These are phyloP conservation scores for Hemiscyllium ocellatum DNA, from an alignment of 2,113 vertebrate genomes.

Conservation along the genomic window DNA sequence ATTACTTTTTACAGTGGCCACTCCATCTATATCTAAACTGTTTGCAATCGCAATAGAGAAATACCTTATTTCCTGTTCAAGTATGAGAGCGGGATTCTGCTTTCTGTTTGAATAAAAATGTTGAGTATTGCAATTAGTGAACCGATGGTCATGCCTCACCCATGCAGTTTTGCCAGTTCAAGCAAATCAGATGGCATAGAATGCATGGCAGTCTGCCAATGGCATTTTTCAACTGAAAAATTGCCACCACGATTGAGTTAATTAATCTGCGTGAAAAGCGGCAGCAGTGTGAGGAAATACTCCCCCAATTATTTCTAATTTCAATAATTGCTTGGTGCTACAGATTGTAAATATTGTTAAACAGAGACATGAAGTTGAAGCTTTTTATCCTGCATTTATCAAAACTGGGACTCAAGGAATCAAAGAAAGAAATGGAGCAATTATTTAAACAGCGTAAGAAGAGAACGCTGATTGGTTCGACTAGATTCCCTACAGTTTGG, in stretches of 20 bases:
- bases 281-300: neutral
- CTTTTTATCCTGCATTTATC: too few relatives aligned
- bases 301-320: neutral
- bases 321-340: neutral
- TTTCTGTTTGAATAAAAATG: neutral
- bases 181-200: neutral
- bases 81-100: neutral
- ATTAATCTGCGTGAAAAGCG: too few relatives aligned
- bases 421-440: too few relatives aligned
- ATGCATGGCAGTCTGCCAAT: neutral
- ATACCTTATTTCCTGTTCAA: neutral
- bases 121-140: neutral
- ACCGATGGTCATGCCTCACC: neutral
- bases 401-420: too few relatives aligned
- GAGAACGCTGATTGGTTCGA: too few relatives aligned
- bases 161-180: neutral
- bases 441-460: too few relatives aligned
- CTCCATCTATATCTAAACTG: neutral
- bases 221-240: neutral
- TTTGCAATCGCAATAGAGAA: neutral
- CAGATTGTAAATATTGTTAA: too few relatives aligned
- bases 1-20: neutral
- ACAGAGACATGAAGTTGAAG: too few relatives aligned
- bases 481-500: too few relatives aligned
- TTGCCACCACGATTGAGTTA: neutral